Conservation (phyloP, 2,888 invertebrate species). For the Dryadula phaetusa region DNA sequence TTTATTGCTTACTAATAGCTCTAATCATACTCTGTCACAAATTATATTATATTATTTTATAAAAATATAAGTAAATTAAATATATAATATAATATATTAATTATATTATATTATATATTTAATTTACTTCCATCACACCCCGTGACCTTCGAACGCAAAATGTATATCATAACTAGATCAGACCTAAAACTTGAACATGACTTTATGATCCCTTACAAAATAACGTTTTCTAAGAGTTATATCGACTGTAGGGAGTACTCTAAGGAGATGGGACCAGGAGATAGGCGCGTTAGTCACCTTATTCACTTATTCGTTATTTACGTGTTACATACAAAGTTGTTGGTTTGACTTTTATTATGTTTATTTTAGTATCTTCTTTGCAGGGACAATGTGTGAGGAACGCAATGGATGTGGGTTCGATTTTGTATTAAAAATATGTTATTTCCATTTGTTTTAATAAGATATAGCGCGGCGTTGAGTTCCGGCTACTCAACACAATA, state of each 20-base stretch:
- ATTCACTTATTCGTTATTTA: slow-evolving; percentile 17
- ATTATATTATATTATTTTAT: background rate
- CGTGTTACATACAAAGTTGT: slow-evolving; percentile 1
- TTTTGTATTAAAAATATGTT: no score
- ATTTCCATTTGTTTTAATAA: no score
- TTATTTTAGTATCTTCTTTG: background rate
- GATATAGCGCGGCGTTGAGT: no score
- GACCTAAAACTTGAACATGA: slow-evolving; percentile 8
- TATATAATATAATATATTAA: no score
- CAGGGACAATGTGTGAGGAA: no score
- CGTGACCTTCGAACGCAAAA: background rate
- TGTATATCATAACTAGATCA: slow-evolving; percentile 16
- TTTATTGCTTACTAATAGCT: no score
- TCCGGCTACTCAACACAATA: no score
- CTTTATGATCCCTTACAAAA: slow-evolving; percentile 17
- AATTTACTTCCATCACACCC: no score
- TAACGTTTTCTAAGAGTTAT: slow-evolving; percentile 21
- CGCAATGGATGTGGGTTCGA: background rate
- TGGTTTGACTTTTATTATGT: background rate
- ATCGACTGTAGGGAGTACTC: slow-evolving; percentile 7
- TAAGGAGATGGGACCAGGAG: slow-evolving; percentile 14
- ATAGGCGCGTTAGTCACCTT: slow-evolving; percentile 15
- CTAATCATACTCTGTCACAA: background rate
- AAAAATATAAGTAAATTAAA: no score
- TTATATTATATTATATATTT: no score